Conservation (phyloP, 2,797 vertebrate species). For the Smutsia gigantea region DNA sequence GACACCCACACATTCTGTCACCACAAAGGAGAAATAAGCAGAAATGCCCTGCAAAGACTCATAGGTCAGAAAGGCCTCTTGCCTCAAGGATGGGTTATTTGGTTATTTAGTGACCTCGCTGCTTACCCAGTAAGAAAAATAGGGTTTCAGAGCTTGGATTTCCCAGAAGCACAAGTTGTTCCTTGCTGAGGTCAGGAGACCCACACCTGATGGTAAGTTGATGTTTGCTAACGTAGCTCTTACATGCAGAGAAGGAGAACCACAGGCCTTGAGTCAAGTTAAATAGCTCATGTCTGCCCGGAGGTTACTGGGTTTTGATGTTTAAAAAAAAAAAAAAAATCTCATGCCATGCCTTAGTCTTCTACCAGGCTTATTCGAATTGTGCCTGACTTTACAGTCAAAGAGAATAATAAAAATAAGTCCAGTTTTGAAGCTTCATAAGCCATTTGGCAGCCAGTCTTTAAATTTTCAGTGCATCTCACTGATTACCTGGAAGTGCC, state of each 20-base stretch:
- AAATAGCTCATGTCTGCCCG: slow-evolving; percentile 63
- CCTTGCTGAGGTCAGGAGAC: background rate
- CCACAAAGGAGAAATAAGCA: slow-evolving; percentile 8
- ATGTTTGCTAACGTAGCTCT: slow-evolving; percentile 58
- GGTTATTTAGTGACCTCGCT: background rate
- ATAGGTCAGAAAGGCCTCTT: background rate
- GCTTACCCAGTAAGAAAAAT: background rate
- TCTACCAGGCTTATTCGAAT: slow-evolving; percentile 76
- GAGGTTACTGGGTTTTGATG: slow-evolving; percentile 32
- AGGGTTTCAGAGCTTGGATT: background rate
- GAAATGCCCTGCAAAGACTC: background rate
- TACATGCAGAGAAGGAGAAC: slow-evolving; percentile 72
- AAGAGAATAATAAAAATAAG: slow-evolving; percentile 75
- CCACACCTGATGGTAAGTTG: slow-evolving; percentile 43
- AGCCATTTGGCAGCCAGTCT: slow-evolving; percentile 71
- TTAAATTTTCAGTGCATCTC: slow-evolving; percentile 79
- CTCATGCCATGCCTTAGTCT: background rate
- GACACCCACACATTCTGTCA: background rate
- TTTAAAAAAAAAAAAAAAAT: slow-evolving; percentile 71
- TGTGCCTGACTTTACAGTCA: slow-evolving; percentile 69
- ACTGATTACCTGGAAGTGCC: slow-evolving; percentile 75
- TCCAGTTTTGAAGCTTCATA: slow-evolving; percentile 71
- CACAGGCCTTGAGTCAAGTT: slow-evolving; percentile 68
- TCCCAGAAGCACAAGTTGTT: background rate
- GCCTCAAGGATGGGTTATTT: background rate